Conservation (phyloP, 2,113 vertebrate genomes). For the Pseudorasbora parva region DNA sequence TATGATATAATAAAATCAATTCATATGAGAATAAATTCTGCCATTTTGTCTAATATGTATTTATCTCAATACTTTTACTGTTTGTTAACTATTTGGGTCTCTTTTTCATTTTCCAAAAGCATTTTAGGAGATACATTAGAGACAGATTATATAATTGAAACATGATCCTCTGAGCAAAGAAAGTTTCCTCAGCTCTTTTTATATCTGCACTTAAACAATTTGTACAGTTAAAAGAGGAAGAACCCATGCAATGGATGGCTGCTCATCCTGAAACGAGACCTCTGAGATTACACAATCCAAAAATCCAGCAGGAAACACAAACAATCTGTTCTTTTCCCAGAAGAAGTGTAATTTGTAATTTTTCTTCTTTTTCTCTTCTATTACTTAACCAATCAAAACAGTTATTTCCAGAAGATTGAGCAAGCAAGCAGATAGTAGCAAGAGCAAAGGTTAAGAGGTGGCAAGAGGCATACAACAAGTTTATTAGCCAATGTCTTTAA, state of each 20-base stretch:
- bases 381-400: neutral
- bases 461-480: no score
- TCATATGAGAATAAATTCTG: no score
- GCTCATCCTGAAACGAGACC: conserved; percentile 47
- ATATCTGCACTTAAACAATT: neutral
- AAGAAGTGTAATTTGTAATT: conserved; percentile 50
- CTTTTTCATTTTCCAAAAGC: neutral
- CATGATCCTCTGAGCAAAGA: neutral
- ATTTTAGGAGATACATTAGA: neutral
- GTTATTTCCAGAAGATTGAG: neutral
- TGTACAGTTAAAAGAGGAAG: conserved; percentile 1
- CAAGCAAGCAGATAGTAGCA: neutral
- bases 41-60: neutral
- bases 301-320: conserved; percentile 68
- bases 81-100: neutral
- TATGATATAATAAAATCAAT: neutral
- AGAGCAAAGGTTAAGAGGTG: neutral
- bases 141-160: conserved; percentile 31
- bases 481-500: neutral
- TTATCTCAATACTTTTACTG: neutral
- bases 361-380: conserved; percentile 58
- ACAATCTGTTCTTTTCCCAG: conserved; percentile 78
- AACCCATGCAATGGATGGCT: conserved; percentile 32
- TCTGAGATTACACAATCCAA: conserved; percentile 59
- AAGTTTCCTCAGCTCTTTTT: neutral